These are phyloP conservation scores for Platalea minor DNA, from an alignment of 2,797 vertebrate species.

Conservation along the genomic window DNA sequence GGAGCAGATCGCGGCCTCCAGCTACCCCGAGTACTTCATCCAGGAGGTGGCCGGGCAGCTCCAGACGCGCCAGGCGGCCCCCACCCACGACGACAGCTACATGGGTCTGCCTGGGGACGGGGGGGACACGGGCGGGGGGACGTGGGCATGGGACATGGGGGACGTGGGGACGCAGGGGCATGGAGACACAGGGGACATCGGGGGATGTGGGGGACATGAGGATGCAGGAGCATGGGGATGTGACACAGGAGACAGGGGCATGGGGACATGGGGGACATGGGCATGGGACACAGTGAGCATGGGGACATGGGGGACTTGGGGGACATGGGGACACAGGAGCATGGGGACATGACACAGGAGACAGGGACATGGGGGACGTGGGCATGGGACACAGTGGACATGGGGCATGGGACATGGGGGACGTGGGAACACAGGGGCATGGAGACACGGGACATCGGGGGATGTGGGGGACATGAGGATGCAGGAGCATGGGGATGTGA, in stretches of 20 bases:
- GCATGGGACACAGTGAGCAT: no score
- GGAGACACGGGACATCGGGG: no score
- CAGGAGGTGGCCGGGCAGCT: slow-evolving; percentile 83
- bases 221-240: no score
- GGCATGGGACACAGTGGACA: no score
- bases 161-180: no score
- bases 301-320: background rate
- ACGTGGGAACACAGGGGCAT: no score
- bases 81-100: slow-evolving; percentile 86
- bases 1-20: slow-evolving; percentile 82
- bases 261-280: background rate
- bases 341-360: background rate
- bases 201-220: background rate
- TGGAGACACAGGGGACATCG: no score
- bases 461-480: no score
- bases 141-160: background rate
- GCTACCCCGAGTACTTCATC: slow-evolving; percentile 85
- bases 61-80: slow-evolving; percentile 80
- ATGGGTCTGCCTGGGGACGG: slow-evolving; percentile 74
- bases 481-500: background rate
- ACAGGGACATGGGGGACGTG: no score
- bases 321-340: no score
- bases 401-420: no score
- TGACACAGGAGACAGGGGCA: no score
- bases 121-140: background rate